Percentiles rank a stretch among this genome's conserved stretches.
phyloP scores from a whole-genome alignment of 1,140 invertebrate species.

The Dendroctonus ponderosae region DNA sequence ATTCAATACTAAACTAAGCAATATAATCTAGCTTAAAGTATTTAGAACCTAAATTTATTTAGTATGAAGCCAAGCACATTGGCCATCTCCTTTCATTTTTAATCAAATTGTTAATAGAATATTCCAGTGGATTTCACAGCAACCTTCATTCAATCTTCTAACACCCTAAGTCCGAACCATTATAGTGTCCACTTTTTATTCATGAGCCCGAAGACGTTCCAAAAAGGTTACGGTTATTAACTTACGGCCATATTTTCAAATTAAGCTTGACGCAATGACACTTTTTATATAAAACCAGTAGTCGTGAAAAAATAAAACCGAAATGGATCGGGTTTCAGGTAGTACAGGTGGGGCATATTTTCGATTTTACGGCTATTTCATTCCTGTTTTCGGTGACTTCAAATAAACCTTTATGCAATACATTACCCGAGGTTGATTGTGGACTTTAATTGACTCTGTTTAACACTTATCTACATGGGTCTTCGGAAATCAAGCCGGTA shows the following conservation, averaged over 20 bases:
- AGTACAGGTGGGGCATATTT: conserved; percentile 37
- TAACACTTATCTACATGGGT: conserved; percentile 28
- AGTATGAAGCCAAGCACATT: no score
- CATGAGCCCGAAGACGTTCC: conserved; percentile 14
- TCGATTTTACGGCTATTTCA: conserved; percentile 44
- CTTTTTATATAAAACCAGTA: conserved; percentile 51
- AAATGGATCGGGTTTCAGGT: conserved; percentile 34
- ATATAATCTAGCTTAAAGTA: no score
- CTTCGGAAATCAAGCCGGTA: conserved; percentile 3
- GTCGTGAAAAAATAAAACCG: conserved; percentile 46
- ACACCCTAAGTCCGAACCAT: not conserved
- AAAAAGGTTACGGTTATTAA: conserved; percentile 36
- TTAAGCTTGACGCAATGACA: conserved; percentile 46
- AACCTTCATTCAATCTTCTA: no score
- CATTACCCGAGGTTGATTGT: conserved; percentile 38
- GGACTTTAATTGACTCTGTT: conserved; percentile 35
- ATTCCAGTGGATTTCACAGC: no score
- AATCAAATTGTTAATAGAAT: no score
- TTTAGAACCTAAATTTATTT: no score
- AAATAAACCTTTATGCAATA: conserved; percentile 40
- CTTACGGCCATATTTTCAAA: conserved; percentile 47
- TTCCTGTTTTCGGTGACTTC: conserved; percentile 36
- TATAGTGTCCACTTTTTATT: conserved; percentile 22
- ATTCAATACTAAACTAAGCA: no score
- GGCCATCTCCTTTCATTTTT: no score